phyloP scores from a whole-genome alignment of 1,140 invertebrate genomes.

The Solenopsis invicta region DNA sequence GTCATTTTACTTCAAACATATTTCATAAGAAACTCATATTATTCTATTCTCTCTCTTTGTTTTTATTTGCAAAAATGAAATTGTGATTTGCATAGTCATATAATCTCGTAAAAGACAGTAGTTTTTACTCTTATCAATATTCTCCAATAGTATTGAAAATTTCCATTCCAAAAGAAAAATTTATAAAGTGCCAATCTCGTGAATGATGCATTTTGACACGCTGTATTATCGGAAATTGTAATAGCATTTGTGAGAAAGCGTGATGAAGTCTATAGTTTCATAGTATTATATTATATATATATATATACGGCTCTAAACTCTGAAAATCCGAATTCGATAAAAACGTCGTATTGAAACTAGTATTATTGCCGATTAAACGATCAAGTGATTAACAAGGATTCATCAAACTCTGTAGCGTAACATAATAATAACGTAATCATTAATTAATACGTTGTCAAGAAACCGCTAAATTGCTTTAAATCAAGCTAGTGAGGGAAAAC shows the following conservation, averaged over 20 bases:
- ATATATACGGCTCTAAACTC: constrained; percentile 41
- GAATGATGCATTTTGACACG: constrained; percentile 39
- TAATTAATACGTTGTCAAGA: constrained; percentile 43
- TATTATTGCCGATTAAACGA: constrained; percentile 14
- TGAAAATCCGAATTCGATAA: constrained; percentile 34
- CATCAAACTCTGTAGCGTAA: constrained; percentile 61
- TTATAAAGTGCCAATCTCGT: constrained; percentile 37
- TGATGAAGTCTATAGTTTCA: constrained; percentile 4
- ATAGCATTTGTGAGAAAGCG: constrained; percentile 9
- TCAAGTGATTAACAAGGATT: constrained; percentile 49
- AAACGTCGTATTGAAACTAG: constrained; percentile 22
- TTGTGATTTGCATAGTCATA: constrained; percentile 7
- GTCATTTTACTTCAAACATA: constrained; percentile 17
- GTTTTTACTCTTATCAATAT: constrained; percentile 4
- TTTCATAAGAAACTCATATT: neutral
- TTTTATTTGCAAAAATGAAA: constrained; percentile 10
- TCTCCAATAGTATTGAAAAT: neutral
- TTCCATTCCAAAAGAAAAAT: constrained; percentile 16
- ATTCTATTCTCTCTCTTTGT: neutral
- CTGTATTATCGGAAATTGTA: constrained; percentile 32
- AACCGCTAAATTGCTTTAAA: constrained; percentile 44
- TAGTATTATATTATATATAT: constrained; percentile 48
- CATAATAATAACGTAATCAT: constrained; percentile 50
- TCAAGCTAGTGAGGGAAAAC: constrained; percentile 30
- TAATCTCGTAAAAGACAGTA: constrained; percentile 37